These are phyloP conservation scores for Trichopria drosophilae DNA, from an alignment of 2,888 invertebrate genomes.

Conservation along the genomic window DNA sequence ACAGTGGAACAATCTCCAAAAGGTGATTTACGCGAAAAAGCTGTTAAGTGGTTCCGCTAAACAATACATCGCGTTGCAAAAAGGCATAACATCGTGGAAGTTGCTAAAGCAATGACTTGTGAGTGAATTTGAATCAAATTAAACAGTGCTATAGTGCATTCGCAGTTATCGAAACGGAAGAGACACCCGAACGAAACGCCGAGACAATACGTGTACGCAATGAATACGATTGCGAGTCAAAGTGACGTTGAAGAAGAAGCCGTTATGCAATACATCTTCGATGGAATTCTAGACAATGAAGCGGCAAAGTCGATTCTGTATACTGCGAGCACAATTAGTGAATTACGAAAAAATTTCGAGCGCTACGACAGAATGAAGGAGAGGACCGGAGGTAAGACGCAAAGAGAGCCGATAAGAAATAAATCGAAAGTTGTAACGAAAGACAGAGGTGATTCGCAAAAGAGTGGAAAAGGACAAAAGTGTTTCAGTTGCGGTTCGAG, in stretches of 20 bases:
- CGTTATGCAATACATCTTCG: constrained; percentile 32
- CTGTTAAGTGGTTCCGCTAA: constrained; percentile 33
- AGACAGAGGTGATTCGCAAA: not conserved
- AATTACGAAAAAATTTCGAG: constrained; percentile 29
- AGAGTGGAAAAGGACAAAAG: not conserved
- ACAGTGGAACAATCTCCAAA: no score
- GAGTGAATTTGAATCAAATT: constrained; percentile 29
- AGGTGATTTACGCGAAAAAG: no score
- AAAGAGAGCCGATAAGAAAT: constrained; percentile 10
- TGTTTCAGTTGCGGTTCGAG: constrained; percentile 30
- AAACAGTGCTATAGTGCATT: constrained; percentile 33
- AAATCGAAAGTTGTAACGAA: not conserved
- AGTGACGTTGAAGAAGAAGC: constrained; percentile 33
- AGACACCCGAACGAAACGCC: constrained; percentile 22
- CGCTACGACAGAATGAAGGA: constrained; percentile 26
- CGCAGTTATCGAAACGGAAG: constrained; percentile 19
- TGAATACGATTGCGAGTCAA: constrained; percentile 33
- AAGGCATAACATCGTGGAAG: constrained; percentile 24
- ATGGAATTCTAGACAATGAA: constrained; percentile 31
- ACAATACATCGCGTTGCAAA: constrained; percentile 24
- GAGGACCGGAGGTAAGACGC: constrained; percentile 7
- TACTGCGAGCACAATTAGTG: constrained; percentile 6
- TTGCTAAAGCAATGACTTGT: constrained; percentile 19
- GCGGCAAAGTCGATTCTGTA: constrained; percentile 30
- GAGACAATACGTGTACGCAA: constrained; percentile 33